Percentiles rank a stretch among this genome's conserved stretches.
Evolutionary conservation across 2,797 vertebrate species (phyloP).

Genomic region (Enteromius afrohamiltoni): DNA sequence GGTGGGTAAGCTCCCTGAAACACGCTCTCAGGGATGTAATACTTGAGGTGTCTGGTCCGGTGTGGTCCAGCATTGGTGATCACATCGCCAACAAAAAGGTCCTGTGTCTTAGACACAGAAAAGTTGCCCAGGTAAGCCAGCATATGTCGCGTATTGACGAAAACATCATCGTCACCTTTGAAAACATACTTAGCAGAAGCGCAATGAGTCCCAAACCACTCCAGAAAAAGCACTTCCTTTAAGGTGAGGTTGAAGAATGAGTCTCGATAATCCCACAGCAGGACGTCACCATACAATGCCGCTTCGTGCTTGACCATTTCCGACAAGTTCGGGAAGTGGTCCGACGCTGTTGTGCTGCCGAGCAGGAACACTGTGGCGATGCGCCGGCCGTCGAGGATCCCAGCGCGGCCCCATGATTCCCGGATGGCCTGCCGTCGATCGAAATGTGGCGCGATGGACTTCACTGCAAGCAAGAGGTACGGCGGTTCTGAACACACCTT

Average conservation of each 20-base stretch:
- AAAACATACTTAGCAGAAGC: constrained; percentile 81
- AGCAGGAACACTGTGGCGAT: constrained; percentile 90
- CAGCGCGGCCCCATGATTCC: constrained; percentile 90
- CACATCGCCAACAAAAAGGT: constrained; percentile 91
- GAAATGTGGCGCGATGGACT: constrained; percentile 90
- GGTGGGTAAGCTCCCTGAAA: constrained; percentile 87
- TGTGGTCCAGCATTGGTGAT: constrained; percentile 89
- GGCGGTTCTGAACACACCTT: constrained; percentile 80
- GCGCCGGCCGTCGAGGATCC: constrained; percentile 74
- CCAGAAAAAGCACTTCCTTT: constrained; percentile 93
- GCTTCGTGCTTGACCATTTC: constrained; percentile 86
- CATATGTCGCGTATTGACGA: constrained; percentile 89
- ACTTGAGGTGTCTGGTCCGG: constrained; percentile 85
- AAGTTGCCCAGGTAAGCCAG: constrained; percentile 85
- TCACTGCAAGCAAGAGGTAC: constrained; percentile 88
- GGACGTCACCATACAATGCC: constrained; percentile 82
- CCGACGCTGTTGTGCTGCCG: constrained; percentile 77
- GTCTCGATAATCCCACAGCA: constrained; percentile 92
- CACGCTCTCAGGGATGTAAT: constrained; percentile 92
- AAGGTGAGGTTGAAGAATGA: constrained; percentile 94
- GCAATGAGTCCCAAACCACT: constrained; percentile 86
- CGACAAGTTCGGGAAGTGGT: constrained; percentile 86
- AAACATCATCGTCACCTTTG: constrained; percentile 94
- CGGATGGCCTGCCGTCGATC: constrained; percentile 93
- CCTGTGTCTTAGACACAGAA: constrained; percentile 76